Evolutionary conservation across 2,113 vertebrate genomes (phyloP).

Genomic region (Sciurus niger): DNA sequence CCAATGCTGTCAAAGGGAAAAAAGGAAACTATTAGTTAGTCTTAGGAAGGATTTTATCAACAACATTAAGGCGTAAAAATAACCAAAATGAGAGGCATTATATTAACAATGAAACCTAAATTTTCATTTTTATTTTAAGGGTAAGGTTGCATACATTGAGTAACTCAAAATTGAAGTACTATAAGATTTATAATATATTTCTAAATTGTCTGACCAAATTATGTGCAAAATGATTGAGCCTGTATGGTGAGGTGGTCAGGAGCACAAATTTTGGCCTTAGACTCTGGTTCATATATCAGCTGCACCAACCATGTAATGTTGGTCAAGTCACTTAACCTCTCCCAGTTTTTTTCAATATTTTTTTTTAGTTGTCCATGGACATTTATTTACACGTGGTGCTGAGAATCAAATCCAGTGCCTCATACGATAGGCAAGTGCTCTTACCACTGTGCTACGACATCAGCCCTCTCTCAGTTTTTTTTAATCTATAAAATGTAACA

Average conservation of each 20-base stretch:
- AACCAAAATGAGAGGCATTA: constrained; percentile 32
- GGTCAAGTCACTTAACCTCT: neutral
- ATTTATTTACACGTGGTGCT: too few relatives aligned
- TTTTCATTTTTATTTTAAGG: neutral
- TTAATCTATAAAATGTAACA: neutral
- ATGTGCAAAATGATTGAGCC: constrained; percentile 26
- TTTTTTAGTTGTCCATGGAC: too few relatives aligned
- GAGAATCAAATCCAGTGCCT: too few relatives aligned
- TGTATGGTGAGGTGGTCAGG: neutral
- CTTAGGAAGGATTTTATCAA: constrained; percentile 11
- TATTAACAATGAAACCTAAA: constrained; percentile 33
- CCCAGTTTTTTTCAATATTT: neutral
- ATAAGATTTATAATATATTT: constrained; percentile 11
- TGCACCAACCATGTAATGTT: neutral
- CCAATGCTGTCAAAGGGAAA: constrained; percentile 92
- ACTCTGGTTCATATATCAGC: neutral
- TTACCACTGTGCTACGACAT: too few relatives aligned
- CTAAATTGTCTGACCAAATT: constrained; percentile 27
- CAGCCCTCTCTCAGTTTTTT: neutral
- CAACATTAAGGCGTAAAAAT: constrained; percentile 56
- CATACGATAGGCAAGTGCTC: too few relatives aligned
- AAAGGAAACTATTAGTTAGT: constrained; percentile 68
- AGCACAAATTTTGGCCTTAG: neutral
- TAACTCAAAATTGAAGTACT: neutral
- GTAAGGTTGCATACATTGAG: neutral